Evolutionary conservation across 2,113 vertebrate genomes (phyloP).

Genomic region (Neoarius graeffei): DNA sequence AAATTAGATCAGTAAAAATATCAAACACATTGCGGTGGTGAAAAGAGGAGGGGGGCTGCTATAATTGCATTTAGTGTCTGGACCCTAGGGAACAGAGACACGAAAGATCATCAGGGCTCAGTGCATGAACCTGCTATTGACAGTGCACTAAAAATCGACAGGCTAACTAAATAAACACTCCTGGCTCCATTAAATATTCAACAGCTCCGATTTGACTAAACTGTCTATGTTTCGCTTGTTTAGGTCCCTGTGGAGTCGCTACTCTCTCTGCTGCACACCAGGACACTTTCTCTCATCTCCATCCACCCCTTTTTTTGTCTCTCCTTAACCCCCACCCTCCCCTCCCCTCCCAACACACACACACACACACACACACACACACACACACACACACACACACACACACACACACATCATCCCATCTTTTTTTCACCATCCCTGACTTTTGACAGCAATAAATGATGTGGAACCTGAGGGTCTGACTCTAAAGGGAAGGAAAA

Average conservation of each 20-base stretch:
- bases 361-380: not conserved
- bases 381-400: not conserved
- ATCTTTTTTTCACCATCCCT: conserved; percentile 59
- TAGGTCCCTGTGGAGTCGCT: conserved; percentile 60
- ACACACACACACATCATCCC: not conserved
- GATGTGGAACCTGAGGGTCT: conserved; percentile 75
- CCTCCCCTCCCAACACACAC: rapidly evolving
- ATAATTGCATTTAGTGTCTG: conserved; percentile 99
- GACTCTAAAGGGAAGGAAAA: conserved; percentile 64
- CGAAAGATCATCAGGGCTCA: conserved; percentile 97
- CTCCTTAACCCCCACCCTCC: not conserved
- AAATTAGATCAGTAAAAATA: conserved; percentile 99
- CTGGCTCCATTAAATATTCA: conserved; percentile 99
- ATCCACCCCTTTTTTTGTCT: conserved; percentile 39
- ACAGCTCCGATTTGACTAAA: conserved; percentile 93
- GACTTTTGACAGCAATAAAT: conserved; percentile 75
- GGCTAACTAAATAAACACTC: conserved; percentile 97
- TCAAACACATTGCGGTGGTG: conserved; percentile 98
- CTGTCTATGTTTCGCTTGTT: conserved; percentile 51
- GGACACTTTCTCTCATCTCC: conserved; percentile 49
- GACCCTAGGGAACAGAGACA: conserved; percentile 87
- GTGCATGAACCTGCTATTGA: conserved; percentile 96
- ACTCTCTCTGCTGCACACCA: conserved; percentile 66
- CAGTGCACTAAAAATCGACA: conserved; percentile 99
- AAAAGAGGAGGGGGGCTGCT: conserved; percentile 65